Evolutionary conservation across 1,140 invertebrate genomes (phyloP).

Genomic region (Drosophila insularis): DNA sequence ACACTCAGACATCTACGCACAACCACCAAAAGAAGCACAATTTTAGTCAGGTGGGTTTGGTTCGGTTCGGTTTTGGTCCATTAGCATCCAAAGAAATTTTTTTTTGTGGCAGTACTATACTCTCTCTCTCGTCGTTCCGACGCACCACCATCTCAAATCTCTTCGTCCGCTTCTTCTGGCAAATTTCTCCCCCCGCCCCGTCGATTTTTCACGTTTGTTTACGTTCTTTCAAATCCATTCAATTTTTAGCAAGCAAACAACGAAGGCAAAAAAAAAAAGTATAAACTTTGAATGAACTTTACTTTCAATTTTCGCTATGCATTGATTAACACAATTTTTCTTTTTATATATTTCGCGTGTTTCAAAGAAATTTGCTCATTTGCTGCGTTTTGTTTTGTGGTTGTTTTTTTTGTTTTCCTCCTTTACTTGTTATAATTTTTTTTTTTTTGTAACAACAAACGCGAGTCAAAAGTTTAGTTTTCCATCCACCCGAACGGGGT

Average conservation of each 20-base stretch:
- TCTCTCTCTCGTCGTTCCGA: slow-evolving; percentile 3
- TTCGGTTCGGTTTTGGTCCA: slow-evolving; percentile 39
- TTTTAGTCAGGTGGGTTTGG: neutral
- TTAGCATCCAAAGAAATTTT: slow-evolving; percentile 46
- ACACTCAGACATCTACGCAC: no score
- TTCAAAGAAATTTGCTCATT: neutral
- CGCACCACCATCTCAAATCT: slow-evolving; percentile 4
- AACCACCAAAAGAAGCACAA: slow-evolving; percentile 22
- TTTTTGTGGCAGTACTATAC: slow-evolving; percentile 27
- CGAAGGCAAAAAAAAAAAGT: no score
- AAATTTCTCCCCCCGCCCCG: neutral
- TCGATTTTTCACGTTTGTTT: slow-evolving; percentile 34
- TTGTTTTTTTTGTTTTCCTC: neutral
- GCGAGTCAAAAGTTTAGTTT: neutral
- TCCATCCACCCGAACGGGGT: slow-evolving; percentile 4
- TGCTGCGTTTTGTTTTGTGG: neutral
- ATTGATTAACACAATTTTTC: neutral
- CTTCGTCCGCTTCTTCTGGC: slow-evolving; percentile 22
- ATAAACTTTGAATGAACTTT: slow-evolving; percentile 7
- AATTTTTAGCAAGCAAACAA: neutral
- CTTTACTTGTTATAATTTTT: neutral
- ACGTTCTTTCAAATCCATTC: slow-evolving; percentile 25
- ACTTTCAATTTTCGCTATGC: slow-evolving; percentile 15
- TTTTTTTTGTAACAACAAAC: neutral
- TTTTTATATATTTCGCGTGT: slow-evolving; percentile 1